A percentile compares a stretch with the other conserved stretches of the same genome.
These are phyloP conservation scores for Eugnorisma glareosa DNA, from an alignment of 2,888 invertebrate species.

Conservation along the genomic window DNA sequence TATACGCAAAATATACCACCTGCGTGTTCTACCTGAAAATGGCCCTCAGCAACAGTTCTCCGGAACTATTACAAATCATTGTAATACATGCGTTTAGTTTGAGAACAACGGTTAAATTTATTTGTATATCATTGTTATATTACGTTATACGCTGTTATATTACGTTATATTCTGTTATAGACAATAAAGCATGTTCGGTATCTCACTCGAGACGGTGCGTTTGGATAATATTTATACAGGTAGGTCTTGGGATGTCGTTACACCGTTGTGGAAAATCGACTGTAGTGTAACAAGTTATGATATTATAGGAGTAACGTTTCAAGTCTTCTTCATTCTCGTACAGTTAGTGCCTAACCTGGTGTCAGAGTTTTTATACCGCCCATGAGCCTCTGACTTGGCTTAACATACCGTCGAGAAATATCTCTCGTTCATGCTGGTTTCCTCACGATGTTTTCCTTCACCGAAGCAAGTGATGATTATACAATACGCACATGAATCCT, in stretches of 20 bases:
- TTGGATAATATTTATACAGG: constrained; percentile 82
- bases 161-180: constrained; percentile 64
- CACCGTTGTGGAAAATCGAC: constrained; percentile 67
- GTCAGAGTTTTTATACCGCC: no score
- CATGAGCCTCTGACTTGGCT: no score
- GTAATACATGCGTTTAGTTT: constrained; percentile 52
- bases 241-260: constrained; percentile 66
- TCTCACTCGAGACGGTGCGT: constrained; percentile 79
- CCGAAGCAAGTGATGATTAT: no score
- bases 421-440: no score
- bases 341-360: no score
- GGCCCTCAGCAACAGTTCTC: constrained; percentile 17
- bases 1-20: neutral
- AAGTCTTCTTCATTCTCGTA: no score
- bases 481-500: no score
- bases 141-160: constrained; percentile 62
- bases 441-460: no score
- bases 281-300: neutral
- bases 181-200: constrained; percentile 79
- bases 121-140: constrained; percentile 71
- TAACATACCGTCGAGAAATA: no score
- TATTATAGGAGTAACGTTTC: neutral
- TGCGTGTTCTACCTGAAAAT: constrained; percentile 27
- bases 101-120: constrained; percentile 58
- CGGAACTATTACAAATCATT: constrained; percentile 52